Conservation (phyloP, 2,113 vertebrate genomes). For the Salminus brasiliensis region DNA sequence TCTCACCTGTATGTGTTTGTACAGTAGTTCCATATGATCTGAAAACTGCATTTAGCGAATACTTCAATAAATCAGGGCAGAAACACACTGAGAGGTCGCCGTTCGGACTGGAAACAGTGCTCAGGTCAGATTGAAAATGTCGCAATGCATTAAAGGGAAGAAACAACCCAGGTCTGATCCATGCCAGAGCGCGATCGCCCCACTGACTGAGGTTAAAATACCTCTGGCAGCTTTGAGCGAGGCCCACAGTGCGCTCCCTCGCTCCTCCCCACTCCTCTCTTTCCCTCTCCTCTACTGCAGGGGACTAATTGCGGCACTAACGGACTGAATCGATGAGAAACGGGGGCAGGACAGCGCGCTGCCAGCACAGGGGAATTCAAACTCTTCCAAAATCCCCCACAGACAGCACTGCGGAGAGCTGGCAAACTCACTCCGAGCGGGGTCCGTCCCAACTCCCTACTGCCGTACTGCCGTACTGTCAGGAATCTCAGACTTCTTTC, state of each 20-base stretch:
- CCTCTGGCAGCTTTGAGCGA: neutral
- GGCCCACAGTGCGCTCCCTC: neutral
- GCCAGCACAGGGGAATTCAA: conserved; percentile 34
- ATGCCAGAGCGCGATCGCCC: conserved; percentile 8
- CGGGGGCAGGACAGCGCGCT: conserved; percentile 43
- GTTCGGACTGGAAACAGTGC: neutral
- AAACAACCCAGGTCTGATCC: neutral
- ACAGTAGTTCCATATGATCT: neutral
- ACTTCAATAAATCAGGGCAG: neutral
- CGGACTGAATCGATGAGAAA: conserved; percentile 59
- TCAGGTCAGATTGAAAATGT: neutral
- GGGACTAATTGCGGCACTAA: conserved; percentile 54
- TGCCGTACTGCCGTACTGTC: neutral
- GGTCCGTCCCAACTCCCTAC: neutral
- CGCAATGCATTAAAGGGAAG: conserved; percentile 10
- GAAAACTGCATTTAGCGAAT: neutral
- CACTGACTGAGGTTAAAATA: conserved; percentile 34
- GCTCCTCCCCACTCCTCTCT: neutral
- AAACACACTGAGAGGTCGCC: neutral
- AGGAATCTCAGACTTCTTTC: neutral
- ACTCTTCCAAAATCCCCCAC: conserved; percentile 15
- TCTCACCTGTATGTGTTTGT: neutral
- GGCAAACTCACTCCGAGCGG: conserved; percentile 17
- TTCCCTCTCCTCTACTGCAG: conserved; percentile 33
- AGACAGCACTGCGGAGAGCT: neutral